Evolutionary conservation across 1,140 invertebrate genomes (phyloP), one percentile per base, ranked within the genome.

Genomic region (Polypedilum vanderplanki): DNA sequence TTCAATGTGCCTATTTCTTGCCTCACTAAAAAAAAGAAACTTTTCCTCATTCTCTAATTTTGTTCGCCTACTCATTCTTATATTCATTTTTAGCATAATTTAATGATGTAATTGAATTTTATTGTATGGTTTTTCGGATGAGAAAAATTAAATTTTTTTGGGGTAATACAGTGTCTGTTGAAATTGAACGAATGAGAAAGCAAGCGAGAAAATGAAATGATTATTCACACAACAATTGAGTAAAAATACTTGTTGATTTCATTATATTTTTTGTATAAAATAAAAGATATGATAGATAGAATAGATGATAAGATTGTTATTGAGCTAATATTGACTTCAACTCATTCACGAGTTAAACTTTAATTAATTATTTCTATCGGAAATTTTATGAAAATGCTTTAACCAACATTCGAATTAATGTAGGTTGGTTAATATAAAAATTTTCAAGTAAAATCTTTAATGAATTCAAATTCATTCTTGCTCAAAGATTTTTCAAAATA

Each of bases 101-200:
- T 57, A 57, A 57, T 57, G 46, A 57, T 57, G 46, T 57, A 57
- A 57, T 57, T 57, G 46, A 57, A 57, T 57, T 57, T 57, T 57
- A 57, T 57, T 57, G 46, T 57, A 57, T 57, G 46, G 46, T 57
- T 57, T 57, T 57, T 57, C 46, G 12, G 12, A 57, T n/a, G n/a
- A 12, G 12, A 15, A n/a, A n/a, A n/a, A 57, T 15, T n/a, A 57
- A 15, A 46, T 46, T 12, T 57, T 57, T 15, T 57, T 8, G 4
- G 46, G 41, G 8, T 46, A 46, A 15, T 3, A 15, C 9, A 15
- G 24, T 33, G 24, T 33, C 24, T 33, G 46, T 15, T 15, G 12
- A 3, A 15, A 57, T 0, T 57, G 46, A 15, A 7, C 9, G 41
- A 15, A 46, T 41, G 7, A 10, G 41, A 46, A 46, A 3, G 46